These are phyloP conservation scores for Nymphalis c-album DNA, from an alignment of 2,888 invertebrate species.

Conservation along the genomic window DNA sequence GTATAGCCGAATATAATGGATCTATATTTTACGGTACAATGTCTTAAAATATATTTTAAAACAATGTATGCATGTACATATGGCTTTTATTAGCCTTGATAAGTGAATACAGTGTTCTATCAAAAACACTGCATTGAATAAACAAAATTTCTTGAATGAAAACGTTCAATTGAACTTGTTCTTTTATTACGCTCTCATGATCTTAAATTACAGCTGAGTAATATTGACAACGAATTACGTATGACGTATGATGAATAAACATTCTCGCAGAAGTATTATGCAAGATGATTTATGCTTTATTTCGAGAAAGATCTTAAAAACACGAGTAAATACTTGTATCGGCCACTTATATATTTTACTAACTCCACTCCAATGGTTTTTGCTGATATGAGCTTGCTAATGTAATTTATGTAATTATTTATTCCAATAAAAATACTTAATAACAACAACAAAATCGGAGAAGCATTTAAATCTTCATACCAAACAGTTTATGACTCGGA, in stretches of 20 bases:
- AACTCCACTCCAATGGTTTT: no score
- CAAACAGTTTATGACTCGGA: constrained; percentile 24
- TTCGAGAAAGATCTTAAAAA: no score
- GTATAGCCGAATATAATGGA: background rate
- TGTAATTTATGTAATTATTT: background rate
- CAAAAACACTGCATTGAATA: no score
- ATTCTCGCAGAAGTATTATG: constrained; percentile 5
- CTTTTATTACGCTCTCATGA: constrained; percentile 12
- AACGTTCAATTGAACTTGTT: constrained; percentile 9
- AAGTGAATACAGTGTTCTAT: no score
- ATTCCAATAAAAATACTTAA: background rate
- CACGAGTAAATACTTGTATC: no score
- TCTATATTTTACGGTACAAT: no score
- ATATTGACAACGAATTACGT: constrained; percentile 5
- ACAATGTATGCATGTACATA: no score
- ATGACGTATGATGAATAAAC: constrained; percentile 21
- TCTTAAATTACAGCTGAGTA: constrained; percentile 22
- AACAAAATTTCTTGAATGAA: constrained; percentile 1
- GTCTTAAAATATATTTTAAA: no score
- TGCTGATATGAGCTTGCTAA: no score
- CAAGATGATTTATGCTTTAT: background rate
- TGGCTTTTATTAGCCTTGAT: no score
- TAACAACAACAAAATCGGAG: background rate
- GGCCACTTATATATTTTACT: no score
- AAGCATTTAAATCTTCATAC: constrained; percentile 28